Evolutionary conservation across 2,888 invertebrate species (phyloP).

Genomic region (Andrena trimmerana): DNA sequence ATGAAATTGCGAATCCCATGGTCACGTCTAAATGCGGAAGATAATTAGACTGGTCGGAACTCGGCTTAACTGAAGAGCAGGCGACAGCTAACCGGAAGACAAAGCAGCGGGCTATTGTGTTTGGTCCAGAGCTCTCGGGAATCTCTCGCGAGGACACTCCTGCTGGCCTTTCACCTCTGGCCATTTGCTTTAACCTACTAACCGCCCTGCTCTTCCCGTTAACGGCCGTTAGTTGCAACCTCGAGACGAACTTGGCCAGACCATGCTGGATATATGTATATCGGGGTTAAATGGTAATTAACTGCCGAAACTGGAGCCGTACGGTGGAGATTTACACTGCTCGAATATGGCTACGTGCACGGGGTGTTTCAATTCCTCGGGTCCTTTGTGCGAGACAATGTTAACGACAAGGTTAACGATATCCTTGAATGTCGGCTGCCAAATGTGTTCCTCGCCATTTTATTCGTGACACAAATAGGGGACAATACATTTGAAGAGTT

Average conservation of each 20-base stretch:
- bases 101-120: slow-evolving; percentile 38
- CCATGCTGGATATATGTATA: not conserved
- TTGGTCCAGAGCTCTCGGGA: slow-evolving; percentile 20
- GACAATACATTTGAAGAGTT: too few relatives aligned
- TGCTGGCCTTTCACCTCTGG: slow-evolving; percentile 28
- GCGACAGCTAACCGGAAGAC: slow-evolving; percentile 57
- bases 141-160: slow-evolving; percentile 22
- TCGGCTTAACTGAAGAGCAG: slow-evolving; percentile 56
- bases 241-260: slow-evolving; percentile 29
- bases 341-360: not conserved
- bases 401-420: too few relatives aligned
- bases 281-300: slow-evolving; percentile 41
- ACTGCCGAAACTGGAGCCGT: slow-evolving; percentile 31
- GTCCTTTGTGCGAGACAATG: not conserved
- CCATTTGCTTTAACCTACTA: slow-evolving; percentile 45
- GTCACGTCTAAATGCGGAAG: slow-evolving; percentile 23
- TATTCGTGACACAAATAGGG: too few relatives aligned
- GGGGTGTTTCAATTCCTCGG: not conserved
- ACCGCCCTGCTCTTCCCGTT: slow-evolving; percentile 29
- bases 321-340: not conserved
- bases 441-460: too few relatives aligned
- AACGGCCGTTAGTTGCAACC: slow-evolving; percentile 30
- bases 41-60: slow-evolving; percentile 55
- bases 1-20: slow-evolving; percentile 9
- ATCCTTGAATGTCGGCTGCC: too few relatives aligned